A percentile compares a stretch with the other conserved stretches of the same genome.
Evolutionary conservation across 2,888 invertebrate genomes (phyloP).

Genomic region (Muscina levida): DNA sequence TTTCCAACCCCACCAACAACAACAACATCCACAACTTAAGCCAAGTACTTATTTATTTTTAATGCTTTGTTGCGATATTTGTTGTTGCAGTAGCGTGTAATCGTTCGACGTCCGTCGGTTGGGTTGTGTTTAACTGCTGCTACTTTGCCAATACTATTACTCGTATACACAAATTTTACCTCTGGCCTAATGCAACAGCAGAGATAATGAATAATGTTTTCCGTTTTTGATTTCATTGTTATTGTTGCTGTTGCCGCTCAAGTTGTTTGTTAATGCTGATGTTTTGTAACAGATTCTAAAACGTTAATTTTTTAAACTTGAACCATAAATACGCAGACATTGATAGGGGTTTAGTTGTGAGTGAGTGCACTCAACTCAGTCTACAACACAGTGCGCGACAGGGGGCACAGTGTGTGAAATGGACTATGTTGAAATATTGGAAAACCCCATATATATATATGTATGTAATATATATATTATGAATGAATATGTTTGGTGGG

Average conservation of each 20-base stretch:
- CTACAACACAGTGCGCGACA: not conserved
- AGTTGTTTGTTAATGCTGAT: conserved; percentile 14
- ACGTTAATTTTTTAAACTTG: conserved; percentile 8
- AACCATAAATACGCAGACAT: not conserved
- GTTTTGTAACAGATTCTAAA: conserved; percentile 30
- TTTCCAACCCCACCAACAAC: not conserved
- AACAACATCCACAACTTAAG: not conserved
- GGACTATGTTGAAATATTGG: not conserved
- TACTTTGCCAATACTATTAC: not conserved
- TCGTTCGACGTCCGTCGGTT: not conserved
- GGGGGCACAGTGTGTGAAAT: not conserved
- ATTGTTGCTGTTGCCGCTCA: conserved; percentile 1
- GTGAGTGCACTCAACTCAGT: not conserved
- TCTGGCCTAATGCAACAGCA: conserved; percentile 23
- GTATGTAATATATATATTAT: too few species aligned
- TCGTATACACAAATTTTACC: conserved; percentile 11
- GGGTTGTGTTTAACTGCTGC: too few species aligned
- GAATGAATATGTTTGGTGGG: too few species aligned
- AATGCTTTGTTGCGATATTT: not conserved
- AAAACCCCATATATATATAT: too few species aligned
- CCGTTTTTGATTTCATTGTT: conserved; percentile 29
- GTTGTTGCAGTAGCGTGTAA: not conserved
- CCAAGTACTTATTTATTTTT: not conserved
- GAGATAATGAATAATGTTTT: conserved; percentile 50
- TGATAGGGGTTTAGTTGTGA: not conserved